Conservation (phyloP, 1,140 invertebrate genomes). For the Ceratosolen solmsi region DNA sequence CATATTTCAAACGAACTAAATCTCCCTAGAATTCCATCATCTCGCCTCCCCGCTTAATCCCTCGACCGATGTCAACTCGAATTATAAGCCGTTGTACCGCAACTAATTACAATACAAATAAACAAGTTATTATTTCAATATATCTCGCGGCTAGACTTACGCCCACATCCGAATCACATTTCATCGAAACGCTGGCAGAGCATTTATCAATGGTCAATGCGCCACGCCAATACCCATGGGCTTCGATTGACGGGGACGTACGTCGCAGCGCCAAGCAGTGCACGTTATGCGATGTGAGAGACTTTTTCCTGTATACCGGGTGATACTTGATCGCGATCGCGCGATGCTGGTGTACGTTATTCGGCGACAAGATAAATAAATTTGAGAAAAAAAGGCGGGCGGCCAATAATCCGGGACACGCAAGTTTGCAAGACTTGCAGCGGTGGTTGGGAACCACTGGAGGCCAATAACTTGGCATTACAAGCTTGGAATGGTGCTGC, state of each 20-base stretch:
- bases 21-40: no score
- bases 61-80: not conserved
- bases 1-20: not conserved
- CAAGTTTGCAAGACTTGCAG: not conserved
- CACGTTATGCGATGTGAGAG: no score
- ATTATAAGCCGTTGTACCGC: conserved; percentile 7
- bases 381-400: no score
- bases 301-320: no score
- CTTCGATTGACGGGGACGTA: conserved; percentile 11
- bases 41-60: not conserved
- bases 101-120: conserved; percentile 48
- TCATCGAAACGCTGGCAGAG: not conserved
- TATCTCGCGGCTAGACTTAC: conserved; percentile 20
- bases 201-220: conserved; percentile 29
- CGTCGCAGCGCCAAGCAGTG: not conserved
- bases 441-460: conserved; percentile 53
- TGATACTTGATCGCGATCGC: not conserved
- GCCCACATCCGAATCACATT: conserved; percentile 43
- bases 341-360: no score
- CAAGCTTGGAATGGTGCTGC: conserved; percentile 59
- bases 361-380: no score
- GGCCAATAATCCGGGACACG: no score
- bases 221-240: not conserved
- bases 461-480: conserved; percentile 60
- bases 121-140: conserved; percentile 53